Evolutionary conservation across 2,888 invertebrate species (phyloP), one percentile per base, ranked within the genome.

Genomic region (Sialis fuliginosa): DNA sequence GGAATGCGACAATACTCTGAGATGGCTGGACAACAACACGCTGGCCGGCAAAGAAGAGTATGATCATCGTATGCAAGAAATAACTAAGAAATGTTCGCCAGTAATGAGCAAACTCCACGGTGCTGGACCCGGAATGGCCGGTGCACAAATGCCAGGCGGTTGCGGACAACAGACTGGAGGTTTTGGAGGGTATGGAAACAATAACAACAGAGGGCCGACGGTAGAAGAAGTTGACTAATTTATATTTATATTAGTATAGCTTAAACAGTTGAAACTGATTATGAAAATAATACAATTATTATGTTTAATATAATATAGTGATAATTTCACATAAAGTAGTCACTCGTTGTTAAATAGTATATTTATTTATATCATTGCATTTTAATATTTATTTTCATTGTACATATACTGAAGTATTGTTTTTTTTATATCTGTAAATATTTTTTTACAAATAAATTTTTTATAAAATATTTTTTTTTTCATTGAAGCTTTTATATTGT

Each of bases 41-140:
- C 60, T 76, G 45, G 81, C 81, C 4, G 79, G 79, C 47, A 75
- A 73, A 56, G 77, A 75, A 1, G 81, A 82, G 56, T 79, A 71
- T 54, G 76, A 79, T 49, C 69, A 75, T 49, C 77, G 76, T 58
- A 60, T 72, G 51, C 70, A 72, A 51, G 71, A 75, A 43, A 45
- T 70, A 13, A 63, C 63, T 1, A 58, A 60, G 33, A 47, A 60
- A 12, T 70, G 69, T 55, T 63, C 61, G 67, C 60, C 81, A 0
- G 62, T 80, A 46, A 81, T 83, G 79, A 69, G 69, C 44, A 78
- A 72, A 57, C 52, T 71, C 48, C 64, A 70, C 57, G 62, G 63
- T 47, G 61, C 61, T 32, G 62, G 60, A n/a, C 45, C 46, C 22
- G 47, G 44, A 30, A 54, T 52, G 6, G 51, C 48, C 13, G 57